A percentile compares a stretch with the other conserved stretches of the same genome.
These are phyloP conservation scores for Aleiodes leptofemur DNA, from an alignment of 2,888 invertebrate species.

Conservation along the genomic window DNA sequence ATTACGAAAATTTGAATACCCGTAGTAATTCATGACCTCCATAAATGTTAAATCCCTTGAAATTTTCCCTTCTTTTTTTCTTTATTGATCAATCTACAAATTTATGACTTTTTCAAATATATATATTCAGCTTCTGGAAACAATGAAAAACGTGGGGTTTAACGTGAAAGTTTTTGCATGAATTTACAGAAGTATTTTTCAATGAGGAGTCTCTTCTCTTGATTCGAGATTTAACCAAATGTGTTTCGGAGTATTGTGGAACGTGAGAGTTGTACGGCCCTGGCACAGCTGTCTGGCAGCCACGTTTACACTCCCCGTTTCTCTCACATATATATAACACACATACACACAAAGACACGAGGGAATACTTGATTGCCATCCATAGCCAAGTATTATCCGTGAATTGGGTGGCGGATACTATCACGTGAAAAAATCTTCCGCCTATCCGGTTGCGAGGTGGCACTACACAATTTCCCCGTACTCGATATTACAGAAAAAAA, in stretches of 20 bases:
- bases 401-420: constrained; percentile 57
- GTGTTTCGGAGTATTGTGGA: neutral
- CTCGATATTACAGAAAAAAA: neutral
- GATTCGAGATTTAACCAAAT: too few relatives aligned
- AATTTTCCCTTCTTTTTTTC: neutral
- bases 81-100: neutral
- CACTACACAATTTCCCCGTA: constrained; percentile 31
- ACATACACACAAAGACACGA: neutral
- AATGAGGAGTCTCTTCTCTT: too few relatives aligned
- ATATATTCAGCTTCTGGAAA: too few relatives aligned
- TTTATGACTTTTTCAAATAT: too few relatives aligned
- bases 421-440: constrained; percentile 61
- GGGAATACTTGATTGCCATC: constrained; percentile 16
- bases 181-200: neutral
- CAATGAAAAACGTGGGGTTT: too few relatives aligned
- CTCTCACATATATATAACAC: constrained; percentile 54
- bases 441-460: constrained; percentile 64
- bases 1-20: neutral
- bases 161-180: neutral
- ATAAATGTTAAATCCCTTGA: constrained; percentile 12
- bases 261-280: constrained; percentile 61
- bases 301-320: constrained; percentile 68
- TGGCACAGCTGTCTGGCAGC: constrained; percentile 74
- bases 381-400: constrained; percentile 41
- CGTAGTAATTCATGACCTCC: neutral